phyloP scores from a whole-genome alignment of 2,797 vertebrate species.

The Acrossocheilus fasciatus region DNA sequence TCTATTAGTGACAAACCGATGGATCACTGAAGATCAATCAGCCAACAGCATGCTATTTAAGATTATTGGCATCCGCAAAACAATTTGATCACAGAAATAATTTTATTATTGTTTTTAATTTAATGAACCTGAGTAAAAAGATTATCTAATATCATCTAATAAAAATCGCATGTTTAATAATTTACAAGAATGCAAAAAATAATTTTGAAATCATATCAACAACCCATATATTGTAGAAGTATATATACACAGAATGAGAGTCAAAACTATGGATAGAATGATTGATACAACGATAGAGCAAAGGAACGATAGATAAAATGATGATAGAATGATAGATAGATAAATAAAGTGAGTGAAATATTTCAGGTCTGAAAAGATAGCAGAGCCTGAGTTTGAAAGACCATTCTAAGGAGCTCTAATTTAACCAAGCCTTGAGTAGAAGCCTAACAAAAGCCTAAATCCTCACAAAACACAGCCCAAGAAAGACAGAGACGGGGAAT shows the following conservation, averaged over 20 bases:
- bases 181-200: neutral
- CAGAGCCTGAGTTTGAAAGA: neutral
- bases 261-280: neutral
- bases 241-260: neutral
- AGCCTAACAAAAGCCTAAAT: constrained; percentile 21
- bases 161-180: neutral
- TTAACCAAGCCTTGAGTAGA: neutral
- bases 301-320: neutral
- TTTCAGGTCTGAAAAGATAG: constrained; percentile 3
- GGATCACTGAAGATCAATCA: neutral
- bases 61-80: neutral
- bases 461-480: constrained; percentile 12
- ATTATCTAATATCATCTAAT: too few species aligned
- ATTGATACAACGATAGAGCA: neutral
- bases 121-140: neutral
- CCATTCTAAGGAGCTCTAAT: neutral
- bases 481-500: neutral
- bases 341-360: neutral
- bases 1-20: neutral
- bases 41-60: neutral
- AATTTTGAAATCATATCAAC: neutral
- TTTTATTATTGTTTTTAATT: neutral
- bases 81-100: neutral
- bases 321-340: neutral
- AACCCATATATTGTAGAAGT: neutral